phyloP scores from a whole-genome alignment of 2,797 vertebrate genomes.

The Simalia tracyae region DNA sequence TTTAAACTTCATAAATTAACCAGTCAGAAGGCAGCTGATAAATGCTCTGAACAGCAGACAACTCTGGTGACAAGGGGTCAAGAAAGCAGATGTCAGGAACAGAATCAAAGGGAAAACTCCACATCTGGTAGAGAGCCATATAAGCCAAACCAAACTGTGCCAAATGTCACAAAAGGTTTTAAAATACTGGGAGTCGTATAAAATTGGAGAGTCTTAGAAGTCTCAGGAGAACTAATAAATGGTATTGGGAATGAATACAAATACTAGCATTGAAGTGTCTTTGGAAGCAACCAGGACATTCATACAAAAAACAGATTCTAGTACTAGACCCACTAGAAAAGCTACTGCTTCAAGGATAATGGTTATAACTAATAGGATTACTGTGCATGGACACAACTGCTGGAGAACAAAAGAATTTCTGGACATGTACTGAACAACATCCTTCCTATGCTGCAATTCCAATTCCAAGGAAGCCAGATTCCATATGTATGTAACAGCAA shows the following conservation, averaged over 20 bases:
- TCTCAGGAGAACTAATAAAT: not conserved
- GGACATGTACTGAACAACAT: not conserved
- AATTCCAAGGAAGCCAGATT: not conserved
- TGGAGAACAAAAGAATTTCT: not conserved
- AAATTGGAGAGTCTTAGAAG: not conserved
- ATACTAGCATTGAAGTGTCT: not conserved
- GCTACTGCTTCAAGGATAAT: not conserved
- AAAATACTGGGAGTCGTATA: not conserved
- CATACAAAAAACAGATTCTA: not conserved
- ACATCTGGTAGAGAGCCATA: not conserved
- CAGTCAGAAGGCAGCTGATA: not conserved
- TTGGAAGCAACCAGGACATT: not conserved
- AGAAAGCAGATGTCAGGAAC: not conserved
- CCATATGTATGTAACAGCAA: too few species aligned
- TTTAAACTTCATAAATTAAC: not conserved
- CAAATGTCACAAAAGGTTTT: not conserved
- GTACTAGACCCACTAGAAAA: not conserved
- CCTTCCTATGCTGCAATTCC: not conserved
- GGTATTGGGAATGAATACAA: not conserved
- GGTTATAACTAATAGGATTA: not conserved
- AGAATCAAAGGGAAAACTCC: not conserved
- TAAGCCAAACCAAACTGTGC: not conserved
- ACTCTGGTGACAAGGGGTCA: not conserved
- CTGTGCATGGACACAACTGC: not conserved
- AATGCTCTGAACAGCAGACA: not conserved